Base-by-base conservation (phyloP, 2,888 invertebrate genomes). In the Dimorphilus gyrociliatus region DNA sequence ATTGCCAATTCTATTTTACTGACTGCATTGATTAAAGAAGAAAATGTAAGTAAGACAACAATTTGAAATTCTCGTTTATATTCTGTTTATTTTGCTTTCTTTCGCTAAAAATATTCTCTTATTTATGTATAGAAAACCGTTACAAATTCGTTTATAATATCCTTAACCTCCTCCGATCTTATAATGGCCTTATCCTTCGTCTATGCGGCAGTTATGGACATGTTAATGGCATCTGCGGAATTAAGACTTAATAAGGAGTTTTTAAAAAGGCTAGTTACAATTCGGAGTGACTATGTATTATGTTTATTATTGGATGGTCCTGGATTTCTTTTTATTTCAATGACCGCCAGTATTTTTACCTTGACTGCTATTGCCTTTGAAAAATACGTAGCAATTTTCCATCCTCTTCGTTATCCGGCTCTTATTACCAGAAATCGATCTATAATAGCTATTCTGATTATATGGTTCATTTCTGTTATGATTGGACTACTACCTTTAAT, bases 271-370 rank as follows among this genome's bases (percentile, higher is more conserved):
- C 5, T 10, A 16, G 4, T 27, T 4, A 4, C 7, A 4, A 14
- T 30, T 4, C 26, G 30, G 8, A 6, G 5, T 13, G 23, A 24
- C 19, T 6, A 24, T 6, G 6, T 10, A 5, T 23, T 29, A 13
- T 30, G 30, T 27, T 15, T 28, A 7, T 17, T 30, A 5, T 17
- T 30, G 25, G 30, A 30, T 16, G 26, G 30, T 5, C 30, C 23
- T 8, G 25, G 25, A 6, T 8, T 30, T 10, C 5, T 30, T 10
- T 30, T 30, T 30, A 16, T 25, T 14, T 26, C 6, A 10, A 14
- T 27, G 27, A 27, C 18, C 17, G 27, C 16, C 13, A 17, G 17
- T 10, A 7, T 14, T 7, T 16, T 27, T 5, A 27, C 6, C 5
- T 18, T 27, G 5, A 14, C 18, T 16, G 5, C 12, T 5, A 27